Percentiles rank a stretch among this genome's conserved stretches.
Evolutionary conservation across 2,888 invertebrate species (phyloP).

Genomic region (Diloba caeruleocephala): DNA sequence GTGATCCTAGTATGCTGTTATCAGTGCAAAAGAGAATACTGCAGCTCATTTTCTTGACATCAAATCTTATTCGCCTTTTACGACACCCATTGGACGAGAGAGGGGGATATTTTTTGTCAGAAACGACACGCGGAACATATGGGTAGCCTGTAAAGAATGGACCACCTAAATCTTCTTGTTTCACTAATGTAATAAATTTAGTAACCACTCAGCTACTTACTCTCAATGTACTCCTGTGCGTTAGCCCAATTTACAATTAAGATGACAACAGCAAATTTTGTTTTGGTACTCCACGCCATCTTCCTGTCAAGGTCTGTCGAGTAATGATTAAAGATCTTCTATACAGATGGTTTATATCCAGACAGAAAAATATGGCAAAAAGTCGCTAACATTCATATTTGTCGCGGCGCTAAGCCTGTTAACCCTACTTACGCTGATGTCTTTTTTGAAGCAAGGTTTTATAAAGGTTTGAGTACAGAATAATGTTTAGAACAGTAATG

Average conservation of each 20-base stretch:
- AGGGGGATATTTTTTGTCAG: too few species aligned
- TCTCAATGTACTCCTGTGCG: conserved; percentile 69
- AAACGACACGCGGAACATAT: too few species aligned
- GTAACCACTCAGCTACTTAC: conserved; percentile 53
- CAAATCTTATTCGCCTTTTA: too few species aligned
- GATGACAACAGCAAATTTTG: conserved; percentile 46
- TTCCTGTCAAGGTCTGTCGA: conserved; percentile 17
- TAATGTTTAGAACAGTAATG: conserved; percentile 3
- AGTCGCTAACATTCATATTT: conserved; percentile 70
- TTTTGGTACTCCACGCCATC: conserved; percentile 46
- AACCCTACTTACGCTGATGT: conserved; percentile 59
- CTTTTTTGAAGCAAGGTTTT: conserved; percentile 33
- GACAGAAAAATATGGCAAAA: conserved; percentile 53
- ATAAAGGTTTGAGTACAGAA: conserved; percentile 6
- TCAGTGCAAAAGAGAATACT: too few species aligned
- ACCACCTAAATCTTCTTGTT: not conserved
- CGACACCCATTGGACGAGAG: too few species aligned
- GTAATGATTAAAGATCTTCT: conserved; percentile 27
- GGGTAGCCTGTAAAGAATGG: too few species aligned
- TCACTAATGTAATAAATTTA: not conserved
- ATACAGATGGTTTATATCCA: conserved; percentile 75
- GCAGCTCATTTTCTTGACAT: too few species aligned
- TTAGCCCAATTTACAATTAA: conserved; percentile 57
- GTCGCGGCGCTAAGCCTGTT: conserved; percentile 65
- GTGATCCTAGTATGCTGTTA: too few species aligned